phyloP scores from a whole-genome alignment of 2,888 invertebrate species.

The Lagria hirta region DNA sequence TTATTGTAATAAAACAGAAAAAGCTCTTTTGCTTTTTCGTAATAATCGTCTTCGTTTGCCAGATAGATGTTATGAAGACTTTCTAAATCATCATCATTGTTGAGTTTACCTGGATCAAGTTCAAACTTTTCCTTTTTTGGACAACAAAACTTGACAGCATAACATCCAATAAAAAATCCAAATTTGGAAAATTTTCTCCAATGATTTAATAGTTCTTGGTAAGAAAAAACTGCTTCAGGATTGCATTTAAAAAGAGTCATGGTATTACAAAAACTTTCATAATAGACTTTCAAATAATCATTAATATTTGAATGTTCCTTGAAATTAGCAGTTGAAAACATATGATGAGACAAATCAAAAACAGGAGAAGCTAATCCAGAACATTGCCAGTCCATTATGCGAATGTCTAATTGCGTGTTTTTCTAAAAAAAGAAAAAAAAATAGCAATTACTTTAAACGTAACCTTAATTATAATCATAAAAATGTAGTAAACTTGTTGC shows the following conservation, averaged over 20 bases:
- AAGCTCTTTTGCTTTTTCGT: too few species aligned
- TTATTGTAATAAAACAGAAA: too few species aligned
- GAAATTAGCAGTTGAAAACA: conserved; percentile 39
- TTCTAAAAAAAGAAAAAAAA: too few species aligned
- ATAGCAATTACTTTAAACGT: too few species aligned
- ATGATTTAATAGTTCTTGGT: conserved; percentile 36
- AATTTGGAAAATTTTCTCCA: conserved; percentile 36
- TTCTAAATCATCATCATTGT: conserved; percentile 3
- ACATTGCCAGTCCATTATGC: conserved; percentile 40
- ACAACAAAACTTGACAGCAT: conserved; percentile 3
- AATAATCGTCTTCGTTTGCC: not conserved
- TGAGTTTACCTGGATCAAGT: not conserved
- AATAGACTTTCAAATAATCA: conserved; percentile 41
- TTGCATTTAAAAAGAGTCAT: conserved; percentile 39
- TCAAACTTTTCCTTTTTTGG: conserved; percentile 1
- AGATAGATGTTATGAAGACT: not conserved
- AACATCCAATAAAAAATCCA: conserved; percentile 4
- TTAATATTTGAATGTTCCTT: conserved; percentile 37
- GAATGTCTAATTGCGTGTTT: too few species aligned
- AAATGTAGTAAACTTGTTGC: too few species aligned
- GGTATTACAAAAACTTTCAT: conserved; percentile 36
- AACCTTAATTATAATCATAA: too few species aligned
- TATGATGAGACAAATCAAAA: conserved; percentile 41
- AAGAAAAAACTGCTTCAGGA: conserved; percentile 40
- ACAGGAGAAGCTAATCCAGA: conserved; percentile 34